Evolutionary conservation across 2,888 invertebrate species (phyloP), one percentile per base, ranked within the genome.

Genomic region (Limulus polyphemus): DNA sequence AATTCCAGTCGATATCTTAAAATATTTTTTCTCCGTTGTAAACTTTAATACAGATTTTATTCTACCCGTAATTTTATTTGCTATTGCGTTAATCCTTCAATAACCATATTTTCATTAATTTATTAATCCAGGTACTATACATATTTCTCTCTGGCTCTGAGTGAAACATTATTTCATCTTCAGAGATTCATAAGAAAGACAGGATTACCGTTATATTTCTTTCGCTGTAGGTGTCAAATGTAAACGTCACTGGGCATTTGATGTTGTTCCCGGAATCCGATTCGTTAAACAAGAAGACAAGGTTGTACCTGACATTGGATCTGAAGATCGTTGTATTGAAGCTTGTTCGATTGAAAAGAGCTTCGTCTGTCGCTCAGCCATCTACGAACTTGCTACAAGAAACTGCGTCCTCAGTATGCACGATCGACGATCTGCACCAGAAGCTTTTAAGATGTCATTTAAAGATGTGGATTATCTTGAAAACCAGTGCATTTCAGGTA

Each of bases 321-420:
- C 62, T 9, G 58, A 57, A 17, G 65, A 68, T 47, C 17, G 48
- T n/a, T 93, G 92, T 78, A 83, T 91, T 73, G 91, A 91, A 80
- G 81, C 90, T 71, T 93, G 92, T 77, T 82, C 93, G 65, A 87
- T 88, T 71, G 92, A 93, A 79, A 84, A 85, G 72, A 91, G 91
- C 76, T 93, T 92, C 79, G 84, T 86, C 71, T 93, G 93, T 86
- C 59, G 69, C 10, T 69, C 69, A 1, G 69, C 65, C 50, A 70
- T 69, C 55, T 70, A 62, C 59, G 64, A 69, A 46, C 47, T 48
- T 13, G 57, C 59, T 11, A 58, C 57, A 4, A 56, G 61, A 11
- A 67, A 69, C 51, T 70, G 70, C 47, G 59, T 59, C 14, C 55
- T 69, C 49, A 65, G 74, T 63, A 76, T 76, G 65, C 71, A 76